Evolutionary conservation across 1,140 invertebrate species (phyloP).

Genomic region (Cardiocondyla obscurior): DNA sequence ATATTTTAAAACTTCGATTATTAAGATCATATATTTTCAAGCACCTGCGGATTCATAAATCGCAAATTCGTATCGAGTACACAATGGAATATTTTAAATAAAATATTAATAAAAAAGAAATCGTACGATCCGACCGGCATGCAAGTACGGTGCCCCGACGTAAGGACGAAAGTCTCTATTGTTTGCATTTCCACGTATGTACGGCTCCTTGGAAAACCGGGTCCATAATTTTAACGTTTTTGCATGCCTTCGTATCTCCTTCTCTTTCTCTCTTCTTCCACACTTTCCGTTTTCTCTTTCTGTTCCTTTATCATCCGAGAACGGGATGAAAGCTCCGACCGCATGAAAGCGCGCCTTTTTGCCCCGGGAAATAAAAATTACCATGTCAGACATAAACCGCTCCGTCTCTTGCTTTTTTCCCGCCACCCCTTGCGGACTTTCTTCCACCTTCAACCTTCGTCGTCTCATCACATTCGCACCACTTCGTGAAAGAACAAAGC

Average conservation of each 20-base stretch:
- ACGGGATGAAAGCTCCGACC: conserved; percentile 72
- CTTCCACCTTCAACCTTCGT: conserved; percentile 7
- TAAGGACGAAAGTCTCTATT: conserved; percentile 62
- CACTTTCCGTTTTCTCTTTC: conserved; percentile 49
- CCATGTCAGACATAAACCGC: conserved; percentile 73
- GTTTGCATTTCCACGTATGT: conserved; percentile 68
- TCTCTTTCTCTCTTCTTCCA: not conserved
- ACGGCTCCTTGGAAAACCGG: conserved; percentile 67
- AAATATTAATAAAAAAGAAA: conserved; percentile 40
- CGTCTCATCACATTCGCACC: conserved; percentile 34
- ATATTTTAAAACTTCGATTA: conserved; percentile 10
- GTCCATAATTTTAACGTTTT: conserved; percentile 73
- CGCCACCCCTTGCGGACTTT: conserved; percentile 22
- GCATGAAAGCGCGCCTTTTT: conserved; percentile 73
- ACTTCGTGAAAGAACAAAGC: conserved; percentile 35
- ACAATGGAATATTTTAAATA: conserved; percentile 49
- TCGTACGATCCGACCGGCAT: not conserved
- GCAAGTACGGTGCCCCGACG: conserved; percentile 35
- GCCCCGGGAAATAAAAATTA: conserved; percentile 73
- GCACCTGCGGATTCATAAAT: conserved; percentile 7
- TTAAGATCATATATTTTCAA: not conserved
- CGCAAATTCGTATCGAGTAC: conserved; percentile 27
- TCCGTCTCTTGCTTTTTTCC: conserved; percentile 37
- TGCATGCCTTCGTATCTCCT: conserved; percentile 38
- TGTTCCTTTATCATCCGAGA: conserved; percentile 69